A percentile compares a stretch with the other conserved stretches of the same genome.
phyloP scores from a whole-genome alignment of 2,888 invertebrate genomes.

The Pterostichus niger region DNA sequence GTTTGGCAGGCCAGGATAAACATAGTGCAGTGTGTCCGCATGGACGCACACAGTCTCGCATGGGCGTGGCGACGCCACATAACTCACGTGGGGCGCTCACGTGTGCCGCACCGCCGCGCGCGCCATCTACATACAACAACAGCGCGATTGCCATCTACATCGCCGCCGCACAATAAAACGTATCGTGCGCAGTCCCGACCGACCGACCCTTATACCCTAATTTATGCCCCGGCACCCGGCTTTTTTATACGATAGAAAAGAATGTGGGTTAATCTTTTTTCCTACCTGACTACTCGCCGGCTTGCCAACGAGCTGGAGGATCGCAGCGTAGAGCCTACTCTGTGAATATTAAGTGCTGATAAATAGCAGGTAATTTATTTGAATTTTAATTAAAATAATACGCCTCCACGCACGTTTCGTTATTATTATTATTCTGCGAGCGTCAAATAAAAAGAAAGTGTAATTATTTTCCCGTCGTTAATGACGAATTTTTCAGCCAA shows the following conservation, averaged over 20 bases:
- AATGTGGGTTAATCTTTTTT: conserved; percentile 65
- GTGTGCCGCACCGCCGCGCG: conserved; percentile 26
- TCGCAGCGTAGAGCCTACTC: conserved; percentile 1
- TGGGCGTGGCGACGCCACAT: conserved; percentile 14
- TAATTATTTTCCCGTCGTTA: conserved; percentile 32
- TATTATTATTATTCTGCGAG: conserved; percentile 32
- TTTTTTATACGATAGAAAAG: conserved; percentile 62
- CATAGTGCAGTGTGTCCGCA: neutral
- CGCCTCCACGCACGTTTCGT: conserved; percentile 17
- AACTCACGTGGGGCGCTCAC: conserved; percentile 32
- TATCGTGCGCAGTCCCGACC: conserved; percentile 14
- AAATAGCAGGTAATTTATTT: conserved; percentile 63
- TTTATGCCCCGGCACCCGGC: conserved; percentile 55
- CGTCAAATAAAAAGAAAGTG: conserved; percentile 36
- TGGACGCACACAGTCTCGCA: no score
- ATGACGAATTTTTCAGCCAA: conserved; percentile 24
- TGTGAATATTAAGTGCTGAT: conserved; percentile 65
- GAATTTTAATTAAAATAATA: conserved; percentile 65
- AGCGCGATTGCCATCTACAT: conserved; percentile 54
- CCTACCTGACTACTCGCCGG: conserved; percentile 25
- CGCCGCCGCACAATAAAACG: conserved; percentile 29
- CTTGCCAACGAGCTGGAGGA: neutral
- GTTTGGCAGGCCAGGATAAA: neutral
- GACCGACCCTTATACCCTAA: conserved; percentile 60
- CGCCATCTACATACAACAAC: conserved; percentile 65